Evolutionary conservation across 2,797 vertebrate species (phyloP).

Genomic region (Peromyscus melanophrys): DNA sequence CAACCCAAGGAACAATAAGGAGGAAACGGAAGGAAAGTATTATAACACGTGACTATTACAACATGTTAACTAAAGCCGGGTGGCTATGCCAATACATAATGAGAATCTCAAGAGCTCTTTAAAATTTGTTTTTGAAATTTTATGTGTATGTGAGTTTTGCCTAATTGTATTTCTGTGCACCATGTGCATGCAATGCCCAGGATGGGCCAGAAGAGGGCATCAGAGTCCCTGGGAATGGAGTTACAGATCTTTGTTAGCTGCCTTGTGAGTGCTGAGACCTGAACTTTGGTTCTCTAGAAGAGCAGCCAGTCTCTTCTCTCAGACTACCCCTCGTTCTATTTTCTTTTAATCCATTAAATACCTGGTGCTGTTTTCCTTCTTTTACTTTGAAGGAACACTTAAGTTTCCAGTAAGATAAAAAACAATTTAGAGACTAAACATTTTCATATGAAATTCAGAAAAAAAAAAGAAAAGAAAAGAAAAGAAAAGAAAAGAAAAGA

Average conservation of each 20-base stretch:
- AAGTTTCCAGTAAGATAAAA: background rate
- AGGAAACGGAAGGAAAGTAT: background rate
- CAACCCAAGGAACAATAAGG: background rate
- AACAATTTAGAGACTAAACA: background rate
- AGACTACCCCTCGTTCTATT: background rate
- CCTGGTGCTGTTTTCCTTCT: background rate
- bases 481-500: too few species aligned
- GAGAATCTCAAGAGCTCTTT: background rate
- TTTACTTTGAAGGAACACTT: slow-evolving; percentile 35
- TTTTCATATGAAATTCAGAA: background rate
- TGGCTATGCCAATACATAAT: background rate
- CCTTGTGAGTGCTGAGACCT: background rate
- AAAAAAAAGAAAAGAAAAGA: background rate
- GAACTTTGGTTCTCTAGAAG: background rate
- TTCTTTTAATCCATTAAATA: background rate
- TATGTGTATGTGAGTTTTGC: too few species aligned
- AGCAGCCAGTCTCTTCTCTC: background rate
- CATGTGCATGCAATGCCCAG: background rate
- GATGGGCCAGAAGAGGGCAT: background rate
- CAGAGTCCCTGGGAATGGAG: background rate
- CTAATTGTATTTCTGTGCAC: background rate
- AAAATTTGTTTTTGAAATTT: background rate
- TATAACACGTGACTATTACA: background rate
- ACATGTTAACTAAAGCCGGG: background rate
- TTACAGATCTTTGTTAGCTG: background rate